These are phyloP conservation scores for Phyllotis vaccarum DNA, from an alignment of 2,797 vertebrate genomes.

Conservation along the genomic window DNA sequence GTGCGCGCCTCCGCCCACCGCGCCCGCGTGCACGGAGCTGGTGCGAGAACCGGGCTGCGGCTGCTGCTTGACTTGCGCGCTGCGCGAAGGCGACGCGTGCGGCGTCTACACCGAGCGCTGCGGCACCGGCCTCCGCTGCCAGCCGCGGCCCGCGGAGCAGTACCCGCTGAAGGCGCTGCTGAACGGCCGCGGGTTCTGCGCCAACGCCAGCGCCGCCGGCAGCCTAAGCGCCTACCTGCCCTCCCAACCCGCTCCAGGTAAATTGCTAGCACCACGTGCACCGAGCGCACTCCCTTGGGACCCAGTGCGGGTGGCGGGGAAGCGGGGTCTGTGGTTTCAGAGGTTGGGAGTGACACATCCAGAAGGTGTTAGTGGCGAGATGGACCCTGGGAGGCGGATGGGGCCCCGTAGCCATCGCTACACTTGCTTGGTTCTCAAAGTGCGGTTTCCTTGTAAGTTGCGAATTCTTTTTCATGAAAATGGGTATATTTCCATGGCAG, in stretches of 20 bases:
- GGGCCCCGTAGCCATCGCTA: not conserved
- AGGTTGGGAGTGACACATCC: not conserved
- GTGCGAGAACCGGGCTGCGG: conserved; percentile 95
- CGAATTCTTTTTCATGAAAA: not conserved
- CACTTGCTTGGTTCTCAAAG: not conserved
- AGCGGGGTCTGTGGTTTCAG: not conserved
- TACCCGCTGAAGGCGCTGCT: conserved; percentile 94
- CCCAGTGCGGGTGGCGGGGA: not conserved
- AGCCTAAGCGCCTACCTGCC: conserved; percentile 74
- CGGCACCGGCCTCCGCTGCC: conserved; percentile 91
- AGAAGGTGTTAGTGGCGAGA: not conserved
- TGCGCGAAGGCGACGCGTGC: conserved; percentile 90
- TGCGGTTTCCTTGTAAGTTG: not conserved
- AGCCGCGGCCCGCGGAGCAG: conserved; percentile 89
- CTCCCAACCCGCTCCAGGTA: conserved; percentile 78
- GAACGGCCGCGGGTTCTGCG: conserved; percentile 93
- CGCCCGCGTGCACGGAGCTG: conserved; percentile 90
- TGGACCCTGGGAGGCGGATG: not conserved
- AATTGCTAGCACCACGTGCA: conserved; percentile 18
- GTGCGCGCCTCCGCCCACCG: conserved; percentile 90
- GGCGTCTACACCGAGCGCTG: conserved; percentile 96
- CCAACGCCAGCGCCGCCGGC: conserved; percentile 85
- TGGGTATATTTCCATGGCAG: not conserved
- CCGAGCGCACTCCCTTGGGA: not conserved
- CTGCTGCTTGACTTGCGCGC: conserved; percentile 95